Evolutionary conservation across 2,888 invertebrate species (phyloP).

Genomic region (Nephrotoma appendiculata): DNA sequence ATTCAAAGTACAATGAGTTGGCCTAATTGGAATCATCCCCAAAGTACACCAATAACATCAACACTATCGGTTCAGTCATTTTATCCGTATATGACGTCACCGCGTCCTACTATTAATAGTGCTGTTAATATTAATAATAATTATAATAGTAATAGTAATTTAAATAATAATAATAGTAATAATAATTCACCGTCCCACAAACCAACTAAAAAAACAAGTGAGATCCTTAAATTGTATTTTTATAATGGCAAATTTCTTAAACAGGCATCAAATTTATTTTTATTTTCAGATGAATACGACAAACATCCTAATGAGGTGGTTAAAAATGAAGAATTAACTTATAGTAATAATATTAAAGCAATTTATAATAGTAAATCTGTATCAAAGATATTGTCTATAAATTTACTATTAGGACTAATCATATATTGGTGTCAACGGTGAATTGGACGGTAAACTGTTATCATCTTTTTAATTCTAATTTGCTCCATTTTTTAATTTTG

Average conservation of each 20-base stretch:
- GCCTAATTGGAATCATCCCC: slow-evolving; percentile 16
- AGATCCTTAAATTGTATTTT: slow-evolving; percentile 12
- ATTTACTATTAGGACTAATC: background rate
- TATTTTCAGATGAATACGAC: slow-evolving; percentile 58
- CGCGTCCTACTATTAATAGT: slow-evolving; percentile 20
- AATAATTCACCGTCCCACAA: slow-evolving; percentile 32
- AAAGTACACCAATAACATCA: slow-evolving; percentile 16
- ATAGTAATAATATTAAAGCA: slow-evolving; percentile 36
- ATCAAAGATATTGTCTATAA: background rate
- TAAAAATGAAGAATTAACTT: slow-evolving; percentile 82
- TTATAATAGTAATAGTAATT: slow-evolving; percentile 6
- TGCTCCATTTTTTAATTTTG: background rate
- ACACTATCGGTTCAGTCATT: slow-evolving; percentile 15
- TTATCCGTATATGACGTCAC: slow-evolving; percentile 20
- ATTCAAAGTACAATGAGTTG: slow-evolving; percentile 26
- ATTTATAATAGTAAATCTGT: background rate
- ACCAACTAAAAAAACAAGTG: slow-evolving; percentile 50
- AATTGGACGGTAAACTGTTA: slow-evolving; percentile 3
- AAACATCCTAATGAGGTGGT: slow-evolving; percentile 85
- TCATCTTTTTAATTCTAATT: background rate
- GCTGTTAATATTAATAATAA: slow-evolving; percentile 21
- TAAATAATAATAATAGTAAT: background rate
- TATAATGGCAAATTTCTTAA: slow-evolving; percentile 10
- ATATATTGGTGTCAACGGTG: slow-evolving; percentile 13
- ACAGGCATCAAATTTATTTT: background rate